These are phyloP conservation scores for Nezara viridula DNA, from an alignment of 2,888 invertebrate genomes.

Conservation along the genomic window DNA sequence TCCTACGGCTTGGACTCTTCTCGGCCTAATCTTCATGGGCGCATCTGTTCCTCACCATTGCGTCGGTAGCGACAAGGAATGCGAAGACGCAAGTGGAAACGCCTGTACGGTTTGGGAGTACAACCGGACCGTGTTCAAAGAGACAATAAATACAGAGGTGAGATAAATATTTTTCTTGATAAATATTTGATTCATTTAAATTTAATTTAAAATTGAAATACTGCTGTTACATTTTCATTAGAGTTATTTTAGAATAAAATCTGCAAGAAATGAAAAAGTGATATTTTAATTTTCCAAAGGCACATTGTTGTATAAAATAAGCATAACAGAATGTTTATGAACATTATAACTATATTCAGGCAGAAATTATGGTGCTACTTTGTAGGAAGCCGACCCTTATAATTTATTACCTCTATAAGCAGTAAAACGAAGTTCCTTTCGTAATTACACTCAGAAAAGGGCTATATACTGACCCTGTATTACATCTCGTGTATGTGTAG, in stretches of 20 bases:
- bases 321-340: neutral
- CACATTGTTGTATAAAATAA: neutral
- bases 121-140: constrained; percentile 77
- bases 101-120: constrained; percentile 70
- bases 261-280: neutral
- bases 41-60: constrained; percentile 77
- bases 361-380: neutral
- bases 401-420: neutral
- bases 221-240: no score
- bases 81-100: constrained; percentile 60
- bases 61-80: constrained; percentile 64
- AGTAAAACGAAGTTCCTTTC: neutral
- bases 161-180: constrained; percentile 1
- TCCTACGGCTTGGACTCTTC: constrained; percentile 85
- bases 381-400: neutral
- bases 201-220: no score
- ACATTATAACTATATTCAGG: neutral
- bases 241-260: no score
- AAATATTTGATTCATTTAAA: neutral
- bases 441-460: neutral
- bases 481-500: no score
- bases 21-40: constrained; percentile 83
- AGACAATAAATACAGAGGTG: constrained; percentile 78
- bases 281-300: neutral
- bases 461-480: no score